These are phyloP conservation scores for Erebia aethiops DNA, from an alignment of 2,888 invertebrate genomes.

Conservation along the genomic window DNA sequence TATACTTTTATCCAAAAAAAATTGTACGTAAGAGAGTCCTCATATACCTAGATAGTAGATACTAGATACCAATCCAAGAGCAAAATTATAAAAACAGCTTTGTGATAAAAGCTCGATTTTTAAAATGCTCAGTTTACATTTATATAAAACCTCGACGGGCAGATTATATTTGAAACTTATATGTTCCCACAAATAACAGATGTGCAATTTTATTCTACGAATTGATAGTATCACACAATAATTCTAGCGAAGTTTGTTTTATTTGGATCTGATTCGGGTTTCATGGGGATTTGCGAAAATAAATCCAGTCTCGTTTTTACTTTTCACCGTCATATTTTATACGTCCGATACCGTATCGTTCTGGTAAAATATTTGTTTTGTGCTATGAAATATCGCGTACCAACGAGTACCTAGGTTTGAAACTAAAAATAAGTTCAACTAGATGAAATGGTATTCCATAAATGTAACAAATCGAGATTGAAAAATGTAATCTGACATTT, in stretches of 20 bases:
- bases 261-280: conserved; percentile 26
- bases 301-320: conserved; percentile 29
- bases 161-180: conserved; percentile 6
- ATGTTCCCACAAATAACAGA: conserved; percentile 22
- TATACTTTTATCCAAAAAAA: too few species aligned
- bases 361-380: conserved; percentile 31
- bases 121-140: not conserved
- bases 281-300: conserved; percentile 31
- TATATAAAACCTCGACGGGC: not conserved
- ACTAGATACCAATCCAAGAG: too few species aligned
- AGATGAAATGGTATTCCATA: conserved; percentile 10
- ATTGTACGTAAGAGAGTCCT: too few species aligned
- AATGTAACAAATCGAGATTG: conserved; percentile 8
- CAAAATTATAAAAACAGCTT: not conserved
- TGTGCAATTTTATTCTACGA: conserved; percentile 27
- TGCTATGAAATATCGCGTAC: conserved; percentile 19
- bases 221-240: conserved; percentile 29
- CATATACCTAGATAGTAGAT: too few species aligned
- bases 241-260: conserved; percentile 26
- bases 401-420: not conserved
- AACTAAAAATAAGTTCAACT: conserved; percentile 11
- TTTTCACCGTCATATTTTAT: conserved; percentile 33
- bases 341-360: conserved; percentile 25
- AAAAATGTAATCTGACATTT: not conserved
- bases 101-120: not conserved